Evolutionary conservation across 2,888 invertebrate genomes (phyloP), one percentile per base, ranked within the genome.

Genomic region (Drosophila koepferae): DNA sequence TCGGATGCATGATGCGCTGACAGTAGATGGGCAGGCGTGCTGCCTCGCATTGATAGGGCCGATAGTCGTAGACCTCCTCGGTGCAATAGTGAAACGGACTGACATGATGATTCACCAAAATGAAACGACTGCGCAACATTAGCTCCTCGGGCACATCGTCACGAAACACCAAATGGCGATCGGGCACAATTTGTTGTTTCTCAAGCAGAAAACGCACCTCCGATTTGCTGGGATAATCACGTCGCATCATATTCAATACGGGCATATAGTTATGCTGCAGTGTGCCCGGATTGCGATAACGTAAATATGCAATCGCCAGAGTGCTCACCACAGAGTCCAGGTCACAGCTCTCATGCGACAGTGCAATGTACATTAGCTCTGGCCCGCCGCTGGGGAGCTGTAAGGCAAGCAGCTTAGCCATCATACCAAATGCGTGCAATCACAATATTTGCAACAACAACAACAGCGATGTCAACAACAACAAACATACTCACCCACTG

Each of bases 321-420:
- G 86, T 85, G 65, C 86, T 75, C 0, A 53, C 73, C 58, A 82
- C 82, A 3, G 86, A 85, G 43, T 82, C 82, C 49, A 85, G 43
- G 20, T 82, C 86, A 18, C 82, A 82, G 48, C 63, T 70, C 44
- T 79, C 82, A 14, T 73, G 44, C 23, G 82, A 85, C 1, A 82
- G n/a, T 0, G 48, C 63, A 1, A 82, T 63, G 5, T 74, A 72
- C 60, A 73, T 60, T 2, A 55, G 34, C 10, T 71, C 51, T 4
- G 51, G 40, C 7, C 64, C 51, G 34, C 38, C 55, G 6, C 16
- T 48, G 16, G 66, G 53, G 2, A 55, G 77, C 81, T 78, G 81
- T 48, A 54, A 28, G 4, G 41, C 20, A 28, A 62, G 18, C 4
- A 16, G 10, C 23, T 28, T 10, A 28, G 3, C n/a, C n/a, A n/a